phyloP scores from a whole-genome alignment of 2,113 vertebrate species.

The Epinephelus moara region DNA sequence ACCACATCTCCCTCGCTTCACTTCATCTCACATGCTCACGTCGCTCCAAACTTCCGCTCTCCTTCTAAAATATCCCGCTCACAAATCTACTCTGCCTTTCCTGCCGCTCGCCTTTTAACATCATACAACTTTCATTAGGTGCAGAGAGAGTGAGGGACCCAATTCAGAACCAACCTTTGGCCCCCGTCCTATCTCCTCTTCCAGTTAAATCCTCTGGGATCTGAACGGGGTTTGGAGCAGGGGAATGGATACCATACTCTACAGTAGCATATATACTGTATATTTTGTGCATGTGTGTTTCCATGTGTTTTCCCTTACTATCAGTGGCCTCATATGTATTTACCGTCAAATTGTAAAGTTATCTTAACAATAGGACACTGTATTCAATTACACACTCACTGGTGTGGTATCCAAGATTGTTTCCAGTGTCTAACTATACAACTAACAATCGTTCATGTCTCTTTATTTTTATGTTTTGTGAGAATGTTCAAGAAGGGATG shows the following conservation, averaged over 20 bases:
- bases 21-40: constrained; percentile 46
- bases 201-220: constrained; percentile 30
- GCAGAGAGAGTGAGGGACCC: constrained; percentile 37
- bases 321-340: not conserved
- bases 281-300: not conserved
- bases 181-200: constrained; percentile 5
- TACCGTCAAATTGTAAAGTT: not conserved
- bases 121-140: constrained; percentile 64
- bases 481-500: not conserved
- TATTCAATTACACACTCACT: not conserved
- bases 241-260: not conserved
- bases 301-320: rapidly evolving
- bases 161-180: constrained; percentile 35
- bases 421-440: not conserved
- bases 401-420: not conserved
- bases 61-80: constrained; percentile 41
- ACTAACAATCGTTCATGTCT: not conserved
- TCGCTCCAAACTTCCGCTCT: constrained; percentile 44
- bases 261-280: not conserved
- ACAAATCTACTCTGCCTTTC: constrained; percentile 14
- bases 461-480: not conserved
- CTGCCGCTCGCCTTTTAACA: constrained; percentile 6
- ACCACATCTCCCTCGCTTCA: constrained; percentile 59
- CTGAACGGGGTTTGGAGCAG: constrained; percentile 18
- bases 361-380: not conserved